These are phyloP conservation scores for Hydropsyche betteni DNA, from an alignment of 2,888 invertebrate genomes.

Conservation along the genomic window DNA sequence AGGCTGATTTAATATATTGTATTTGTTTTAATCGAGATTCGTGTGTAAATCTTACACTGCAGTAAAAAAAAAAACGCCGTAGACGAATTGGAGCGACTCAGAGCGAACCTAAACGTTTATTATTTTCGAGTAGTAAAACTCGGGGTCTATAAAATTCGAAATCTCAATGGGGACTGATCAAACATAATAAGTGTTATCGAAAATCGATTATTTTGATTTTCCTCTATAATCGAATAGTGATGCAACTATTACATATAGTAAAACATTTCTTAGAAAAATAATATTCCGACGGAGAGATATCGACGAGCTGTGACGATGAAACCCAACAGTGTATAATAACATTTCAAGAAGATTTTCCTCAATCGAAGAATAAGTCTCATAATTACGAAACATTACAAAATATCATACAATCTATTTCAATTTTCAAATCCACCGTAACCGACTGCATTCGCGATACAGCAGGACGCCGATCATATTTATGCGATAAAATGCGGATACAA, in stretches of 20 bases:
- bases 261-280: too few relatives aligned
- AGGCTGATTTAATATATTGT: constrained; percentile 32
- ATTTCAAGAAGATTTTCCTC: too few relatives aligned
- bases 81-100: constrained; percentile 2
- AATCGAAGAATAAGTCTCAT: too few relatives aligned
- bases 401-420: too few relatives aligned
- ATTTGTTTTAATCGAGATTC: constrained; percentile 32
- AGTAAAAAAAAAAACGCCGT: constrained; percentile 10
- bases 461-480: not conserved
- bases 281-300: not conserved
- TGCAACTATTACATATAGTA: not conserved
- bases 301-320: not conserved
- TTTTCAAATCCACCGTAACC: too few relatives aligned
- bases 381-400: too few relatives aligned
- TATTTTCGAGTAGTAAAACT: constrained; percentile 12
- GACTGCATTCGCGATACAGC: too few relatives aligned
- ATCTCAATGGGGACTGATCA: not conserved
- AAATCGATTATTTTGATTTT: constrained; percentile 20
- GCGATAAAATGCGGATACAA: constrained; percentile 12
- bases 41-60: constrained; percentile 20
- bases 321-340: not conserved
- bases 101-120: constrained; percentile 21
- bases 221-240: not conserved
- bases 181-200: constrained; percentile 16
- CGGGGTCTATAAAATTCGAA: constrained; percentile 4